Conservation (phyloP, 1,140 invertebrate species). For the Apis laboriosa region DNA sequence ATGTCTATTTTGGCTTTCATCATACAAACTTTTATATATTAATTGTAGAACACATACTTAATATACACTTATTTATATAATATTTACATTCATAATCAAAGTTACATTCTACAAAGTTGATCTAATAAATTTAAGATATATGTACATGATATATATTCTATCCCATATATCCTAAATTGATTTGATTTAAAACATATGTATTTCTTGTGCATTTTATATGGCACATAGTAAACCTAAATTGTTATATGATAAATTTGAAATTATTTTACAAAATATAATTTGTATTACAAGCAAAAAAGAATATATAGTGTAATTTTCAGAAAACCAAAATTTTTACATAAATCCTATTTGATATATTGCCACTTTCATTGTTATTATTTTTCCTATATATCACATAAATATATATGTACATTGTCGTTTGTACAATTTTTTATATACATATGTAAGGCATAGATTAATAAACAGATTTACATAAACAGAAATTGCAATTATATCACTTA, state of each 20-base stretch:
- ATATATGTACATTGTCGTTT: conserved; percentile 40
- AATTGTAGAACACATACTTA: conserved; percentile 42
- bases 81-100: conserved; percentile 49
- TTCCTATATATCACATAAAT: conserved; percentile 30
- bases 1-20: conserved; percentile 48
- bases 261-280: conserved; percentile 13
- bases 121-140: conserved; percentile 9
- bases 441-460: conserved; percentile 54
- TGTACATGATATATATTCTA: not conserved
- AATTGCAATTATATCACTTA: not conserved
- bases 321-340: conserved; percentile 7
- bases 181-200: conserved; percentile 26
- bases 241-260: not conserved
- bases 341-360: conserved; percentile 1
- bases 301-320: not conserved
- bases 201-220: conserved; percentile 48
- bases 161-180: conserved; percentile 8
- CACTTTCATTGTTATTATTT: conserved; percentile 12
- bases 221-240: conserved; percentile 23
- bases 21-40: conserved; percentile 47
- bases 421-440: conserved; percentile 56
- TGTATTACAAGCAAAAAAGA: not conserved
- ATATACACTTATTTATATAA: conserved; percentile 46
- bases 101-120: conserved; percentile 21
- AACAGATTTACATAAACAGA: conserved; percentile 3